Conservation (phyloP, 30 jellyfish, hydroid and myxozoan species). For the Hydra vulgaris region DNA sequence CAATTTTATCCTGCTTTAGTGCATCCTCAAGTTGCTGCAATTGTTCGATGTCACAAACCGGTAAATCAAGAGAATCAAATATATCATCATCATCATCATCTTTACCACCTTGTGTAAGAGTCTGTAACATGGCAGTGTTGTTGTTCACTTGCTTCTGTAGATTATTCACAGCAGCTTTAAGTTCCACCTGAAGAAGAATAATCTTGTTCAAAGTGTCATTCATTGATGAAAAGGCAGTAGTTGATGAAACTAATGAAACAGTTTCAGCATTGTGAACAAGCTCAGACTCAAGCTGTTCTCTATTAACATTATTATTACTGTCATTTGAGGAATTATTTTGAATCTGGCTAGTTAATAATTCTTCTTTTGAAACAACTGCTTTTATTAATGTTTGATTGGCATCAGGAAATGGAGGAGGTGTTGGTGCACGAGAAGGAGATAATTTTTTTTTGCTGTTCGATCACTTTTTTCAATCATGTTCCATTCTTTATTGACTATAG, state of each 20-base stretch:
- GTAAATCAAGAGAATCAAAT: not conserved
- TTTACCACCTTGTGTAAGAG: not conserved
- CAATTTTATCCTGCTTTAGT: not conserved
- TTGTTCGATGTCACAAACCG: not conserved
- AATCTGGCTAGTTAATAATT: not conserved
- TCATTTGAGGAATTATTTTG: not conserved
- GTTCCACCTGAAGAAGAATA: not conserved
- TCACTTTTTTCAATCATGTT: not conserved
- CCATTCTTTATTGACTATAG: not conserved
- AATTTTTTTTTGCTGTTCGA: not conserved
- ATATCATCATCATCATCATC: not conserved
- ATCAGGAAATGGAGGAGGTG: not conserved
- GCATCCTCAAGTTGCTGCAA: not conserved
- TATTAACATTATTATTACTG: not conserved
- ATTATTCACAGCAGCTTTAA: not conserved
- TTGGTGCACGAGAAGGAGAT: not conserved
- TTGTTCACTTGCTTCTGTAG: not conserved
- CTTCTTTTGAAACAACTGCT: not conserved
- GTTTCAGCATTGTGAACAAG: not conserved
- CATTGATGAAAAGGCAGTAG: not conserved
- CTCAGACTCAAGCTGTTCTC: not conserved
- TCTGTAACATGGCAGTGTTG: not conserved
- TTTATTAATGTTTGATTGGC: not conserved
- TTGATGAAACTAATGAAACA: not conserved
- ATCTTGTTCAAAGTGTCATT: not conserved